These are phyloP conservation scores for Euphonia xanthogaster DNA, from an alignment of 2,797 vertebrate genomes.

Conservation along the genomic window DNA sequence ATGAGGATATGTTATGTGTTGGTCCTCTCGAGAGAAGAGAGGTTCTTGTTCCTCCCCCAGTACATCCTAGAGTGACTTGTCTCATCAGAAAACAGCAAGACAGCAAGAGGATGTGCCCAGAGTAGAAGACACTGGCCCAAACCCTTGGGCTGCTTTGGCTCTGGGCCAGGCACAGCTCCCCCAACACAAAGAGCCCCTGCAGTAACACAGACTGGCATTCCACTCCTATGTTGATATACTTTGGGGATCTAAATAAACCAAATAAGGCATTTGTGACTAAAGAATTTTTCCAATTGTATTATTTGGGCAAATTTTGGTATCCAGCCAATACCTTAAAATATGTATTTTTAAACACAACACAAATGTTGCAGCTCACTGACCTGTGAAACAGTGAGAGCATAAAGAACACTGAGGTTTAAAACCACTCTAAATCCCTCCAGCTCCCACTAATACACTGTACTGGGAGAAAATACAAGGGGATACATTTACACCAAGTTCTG, in stretches of 20 bases:
- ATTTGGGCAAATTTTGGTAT: background rate
- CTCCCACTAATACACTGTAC: background rate
- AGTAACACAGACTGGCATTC: background rate
- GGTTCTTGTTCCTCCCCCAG: background rate
- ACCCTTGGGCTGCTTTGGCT: background rate
- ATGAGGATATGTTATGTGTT: background rate
- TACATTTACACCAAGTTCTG: background rate
- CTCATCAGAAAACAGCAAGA: background rate
- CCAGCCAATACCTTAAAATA: conserved; percentile 18
- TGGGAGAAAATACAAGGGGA: background rate
- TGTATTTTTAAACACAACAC: conserved; percentile 17
- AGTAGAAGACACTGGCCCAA: background rate
- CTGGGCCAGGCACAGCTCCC: background rate
- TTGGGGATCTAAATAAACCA: background rate
- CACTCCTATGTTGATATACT: background rate
- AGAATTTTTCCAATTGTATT: background rate
- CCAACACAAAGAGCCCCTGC: background rate
- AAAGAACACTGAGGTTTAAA: conserved; percentile 49
- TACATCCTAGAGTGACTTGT: background rate
- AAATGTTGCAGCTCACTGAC: conserved; percentile 40
- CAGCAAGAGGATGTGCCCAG: background rate
- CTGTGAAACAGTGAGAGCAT: conserved; percentile 9
- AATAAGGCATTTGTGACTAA: background rate
- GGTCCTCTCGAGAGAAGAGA: background rate
- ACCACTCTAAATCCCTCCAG: background rate